Evolutionary conservation across 2,888 invertebrate species (phyloP).

Genomic region (Orthosia cruda): DNA sequence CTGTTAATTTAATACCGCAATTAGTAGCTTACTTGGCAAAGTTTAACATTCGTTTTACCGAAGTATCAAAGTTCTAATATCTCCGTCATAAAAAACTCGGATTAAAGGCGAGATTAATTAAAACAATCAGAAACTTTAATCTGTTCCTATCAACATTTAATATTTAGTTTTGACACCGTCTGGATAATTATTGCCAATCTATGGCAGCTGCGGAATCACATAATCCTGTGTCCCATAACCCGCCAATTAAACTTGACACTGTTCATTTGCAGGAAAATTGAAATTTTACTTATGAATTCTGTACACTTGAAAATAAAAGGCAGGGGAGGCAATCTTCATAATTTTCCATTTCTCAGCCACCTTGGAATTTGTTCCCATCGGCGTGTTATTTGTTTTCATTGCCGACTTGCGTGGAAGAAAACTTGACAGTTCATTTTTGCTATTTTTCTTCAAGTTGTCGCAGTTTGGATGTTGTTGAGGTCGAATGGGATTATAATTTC

Average conservation of each 20-base stretch:
- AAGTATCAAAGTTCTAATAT: slow-evolving; percentile 5
- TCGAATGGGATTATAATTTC: slow-evolving; percentile 25
- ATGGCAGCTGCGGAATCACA: neutral
- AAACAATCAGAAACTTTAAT: slow-evolving; percentile 9
- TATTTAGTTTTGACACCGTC: slow-evolving; percentile 6
- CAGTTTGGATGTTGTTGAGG: slow-evolving; percentile 9
- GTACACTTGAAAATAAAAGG: slow-evolving; percentile 58
- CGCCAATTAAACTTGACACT: slow-evolving; percentile 24
- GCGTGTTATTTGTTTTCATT: slow-evolving; percentile 49
- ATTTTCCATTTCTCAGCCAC: slow-evolving; percentile 53
- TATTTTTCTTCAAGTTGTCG: slow-evolving; percentile 44
- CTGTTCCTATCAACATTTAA: neutral
- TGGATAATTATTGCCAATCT: too few relatives aligned
- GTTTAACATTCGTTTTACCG: neutral
- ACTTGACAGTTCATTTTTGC: slow-evolving; percentile 49
- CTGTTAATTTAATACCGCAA: neutral
- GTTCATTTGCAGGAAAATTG: slow-evolving; percentile 31
- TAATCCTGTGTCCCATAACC: neutral
- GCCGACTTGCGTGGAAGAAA: slow-evolving; percentile 24
- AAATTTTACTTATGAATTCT: slow-evolving; percentile 32
- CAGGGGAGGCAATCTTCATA: slow-evolving; percentile 53
- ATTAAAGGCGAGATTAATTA: neutral
- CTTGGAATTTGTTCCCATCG: slow-evolving; percentile 38
- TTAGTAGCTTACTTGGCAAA: neutral
- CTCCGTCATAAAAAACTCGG: slow-evolving; percentile 9